phyloP scores from a whole-genome alignment of 2,797 vertebrate species.

The Alcedo atthis region DNA sequence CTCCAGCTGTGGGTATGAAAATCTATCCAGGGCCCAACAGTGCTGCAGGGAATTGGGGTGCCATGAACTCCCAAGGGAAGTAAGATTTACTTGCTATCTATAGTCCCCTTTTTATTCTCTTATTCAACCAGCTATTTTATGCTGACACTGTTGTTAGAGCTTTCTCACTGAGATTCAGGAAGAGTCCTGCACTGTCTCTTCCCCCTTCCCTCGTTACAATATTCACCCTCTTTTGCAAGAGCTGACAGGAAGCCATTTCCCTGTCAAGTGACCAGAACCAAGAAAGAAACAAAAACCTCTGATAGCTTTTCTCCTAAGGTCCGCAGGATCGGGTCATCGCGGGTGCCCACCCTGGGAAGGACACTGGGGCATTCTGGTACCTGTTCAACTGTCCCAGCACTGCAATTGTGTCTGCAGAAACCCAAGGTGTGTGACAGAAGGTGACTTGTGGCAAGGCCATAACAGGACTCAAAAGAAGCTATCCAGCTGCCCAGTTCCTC shows the following conservation, averaged over 20 bases:
- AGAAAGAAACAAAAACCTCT: background rate
- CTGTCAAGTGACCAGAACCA: background rate
- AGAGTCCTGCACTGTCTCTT: background rate
- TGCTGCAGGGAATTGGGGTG: background rate
- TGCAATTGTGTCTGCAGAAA: background rate
- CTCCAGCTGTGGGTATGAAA: background rate
- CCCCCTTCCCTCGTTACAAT: background rate
- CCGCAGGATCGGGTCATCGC: background rate
- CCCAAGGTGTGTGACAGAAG: background rate
- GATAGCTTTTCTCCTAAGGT: background rate
- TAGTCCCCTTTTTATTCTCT: background rate
- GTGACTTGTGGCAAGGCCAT: background rate
- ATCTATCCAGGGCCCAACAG: background rate
- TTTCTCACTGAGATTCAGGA: background rate
- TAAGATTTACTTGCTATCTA: background rate
- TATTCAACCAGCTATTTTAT: background rate
- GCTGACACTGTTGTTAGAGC: background rate
- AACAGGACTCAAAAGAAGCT: background rate
- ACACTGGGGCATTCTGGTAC: background rate
- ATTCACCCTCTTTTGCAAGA: background rate
- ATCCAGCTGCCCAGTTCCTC: background rate
- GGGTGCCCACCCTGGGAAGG: background rate
- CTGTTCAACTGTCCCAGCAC: background rate
- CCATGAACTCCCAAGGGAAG: background rate
- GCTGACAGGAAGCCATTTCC: background rate